Evolutionary conservation across 2,113 vertebrate species (phyloP).

Genomic region (Varanus komodoensis): DNA sequence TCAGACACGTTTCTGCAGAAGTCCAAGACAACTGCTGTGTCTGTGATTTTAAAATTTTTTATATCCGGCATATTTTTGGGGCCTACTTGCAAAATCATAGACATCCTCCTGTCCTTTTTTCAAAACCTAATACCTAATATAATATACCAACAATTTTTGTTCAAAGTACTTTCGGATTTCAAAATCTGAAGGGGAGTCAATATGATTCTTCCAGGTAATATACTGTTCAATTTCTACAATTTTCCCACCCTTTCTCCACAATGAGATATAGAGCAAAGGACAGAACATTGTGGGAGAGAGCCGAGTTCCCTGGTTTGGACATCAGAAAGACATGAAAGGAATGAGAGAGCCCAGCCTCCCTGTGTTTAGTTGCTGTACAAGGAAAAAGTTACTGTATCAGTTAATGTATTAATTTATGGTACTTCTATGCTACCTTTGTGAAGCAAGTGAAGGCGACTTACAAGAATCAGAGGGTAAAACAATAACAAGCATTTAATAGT

Average conservation of each 20-base stretch:
- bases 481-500: too few species aligned
- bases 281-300: background rate
- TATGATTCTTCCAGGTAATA: background rate
- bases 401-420: too few species aligned
- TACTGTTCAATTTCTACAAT: background rate
- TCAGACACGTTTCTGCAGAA: constrained; percentile 11
- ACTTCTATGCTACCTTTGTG: too few species aligned
- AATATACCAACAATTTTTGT: background rate
- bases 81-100: background rate
- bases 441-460: too few species aligned
- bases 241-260: background rate
- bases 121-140: background rate
- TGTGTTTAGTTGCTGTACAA: background rate
- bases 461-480: too few species aligned
- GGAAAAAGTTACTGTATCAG: too few species aligned
- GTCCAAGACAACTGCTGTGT: background rate
- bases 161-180: background rate
- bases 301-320: too few species aligned
- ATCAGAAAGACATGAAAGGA: too few species aligned
- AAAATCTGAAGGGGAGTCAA: background rate
- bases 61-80: background rate
- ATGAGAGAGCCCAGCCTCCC: background rate
- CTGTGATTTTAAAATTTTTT: background rate
- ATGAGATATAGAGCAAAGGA: background rate
- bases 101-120: background rate